Evolutionary conservation across 2,113 vertebrate genomes (phyloP).

Genomic region (Telmatochromis sp.): DNA sequence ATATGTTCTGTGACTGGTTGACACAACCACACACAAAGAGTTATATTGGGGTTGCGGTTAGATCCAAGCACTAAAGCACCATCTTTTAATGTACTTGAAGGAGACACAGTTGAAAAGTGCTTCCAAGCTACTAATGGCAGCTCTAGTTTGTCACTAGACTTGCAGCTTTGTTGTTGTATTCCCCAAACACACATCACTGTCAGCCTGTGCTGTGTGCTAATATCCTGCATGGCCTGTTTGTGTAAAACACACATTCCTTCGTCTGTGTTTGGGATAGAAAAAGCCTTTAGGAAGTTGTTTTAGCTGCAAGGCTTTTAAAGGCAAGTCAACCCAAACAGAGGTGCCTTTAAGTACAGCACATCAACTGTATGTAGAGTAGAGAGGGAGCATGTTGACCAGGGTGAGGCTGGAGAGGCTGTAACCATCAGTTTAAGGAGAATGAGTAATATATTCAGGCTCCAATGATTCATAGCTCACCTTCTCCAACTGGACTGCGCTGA

Average conservation of each 20-base stretch:
- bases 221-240: conserved; percentile 41
- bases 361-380: neutral
- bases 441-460: conserved; percentile 8
- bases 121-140: neutral
- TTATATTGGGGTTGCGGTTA: neutral
- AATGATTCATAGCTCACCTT: conserved; percentile 12
- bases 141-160: neutral
- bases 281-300: conserved; percentile 50
- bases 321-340: conserved; percentile 42
- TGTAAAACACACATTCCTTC: conserved; percentile 39
- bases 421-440: neutral
- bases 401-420: neutral
- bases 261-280: conserved; percentile 52
- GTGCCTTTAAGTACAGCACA: neutral
- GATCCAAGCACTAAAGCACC: neutral
- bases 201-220: conserved; percentile 21
- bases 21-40: neutral
- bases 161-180: conserved; percentile 8
- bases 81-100: neutral
- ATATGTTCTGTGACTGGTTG: neutral
- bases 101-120: neutral
- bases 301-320: conserved; percentile 29
- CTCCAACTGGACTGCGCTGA: neutral
- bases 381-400: neutral
- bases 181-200: conserved; percentile 9